Base-by-base conservation (phyloP, 2,113 vertebrate genomes). In the Bubo bubo region DNA sequence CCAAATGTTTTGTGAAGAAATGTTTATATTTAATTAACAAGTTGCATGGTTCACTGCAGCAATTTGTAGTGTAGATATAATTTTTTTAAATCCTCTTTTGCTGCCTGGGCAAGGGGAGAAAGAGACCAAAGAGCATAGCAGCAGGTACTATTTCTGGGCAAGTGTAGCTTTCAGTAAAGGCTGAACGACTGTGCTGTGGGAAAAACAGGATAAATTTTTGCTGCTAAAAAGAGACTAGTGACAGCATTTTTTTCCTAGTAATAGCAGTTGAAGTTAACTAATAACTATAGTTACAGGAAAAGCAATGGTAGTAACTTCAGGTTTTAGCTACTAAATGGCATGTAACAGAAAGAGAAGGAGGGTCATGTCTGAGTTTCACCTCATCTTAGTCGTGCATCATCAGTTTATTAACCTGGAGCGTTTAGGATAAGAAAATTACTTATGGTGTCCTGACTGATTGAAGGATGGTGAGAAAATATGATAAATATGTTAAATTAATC, bases 251-350 rank as follows among this genome's bases (percentile, higher is more conserved):
- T 72, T 64, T 8, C 34, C 39, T 58, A 62, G 19, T 62, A 90
- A 86, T 90, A 83, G 71, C 22, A 58, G 45, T n/a, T 91, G 59
- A 95, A 83, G 67, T 86, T 88, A 86, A 75, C 53, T 76, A 94
- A 93, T 71, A 92, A 81, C 62, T 50, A 70, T 35, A 82, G 79
- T 63, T 91, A 87, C 35, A 60, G 34, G 34, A 91, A 94, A 60
- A 94, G 49, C 49, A 82, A 60, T 32, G 21, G 34, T 56, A 85
- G 14, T 30, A 85, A 72, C 27, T 60, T 79, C 27, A 72, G 47
- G 27, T 50, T 88, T 92, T 71, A 83, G 34, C 28, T 90, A 15
- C 59, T 73, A 86, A 88, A 62, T 63, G 52, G 14, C 49, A 76
- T 22, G 18, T 66, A 59, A 59, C 58, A 87, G 45, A 81, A 64